Evolutionary conservation across 2,888 invertebrate species (phyloP), one percentile per base, ranked within the genome.

Genomic region (Margaritifera margaritifera): DNA sequence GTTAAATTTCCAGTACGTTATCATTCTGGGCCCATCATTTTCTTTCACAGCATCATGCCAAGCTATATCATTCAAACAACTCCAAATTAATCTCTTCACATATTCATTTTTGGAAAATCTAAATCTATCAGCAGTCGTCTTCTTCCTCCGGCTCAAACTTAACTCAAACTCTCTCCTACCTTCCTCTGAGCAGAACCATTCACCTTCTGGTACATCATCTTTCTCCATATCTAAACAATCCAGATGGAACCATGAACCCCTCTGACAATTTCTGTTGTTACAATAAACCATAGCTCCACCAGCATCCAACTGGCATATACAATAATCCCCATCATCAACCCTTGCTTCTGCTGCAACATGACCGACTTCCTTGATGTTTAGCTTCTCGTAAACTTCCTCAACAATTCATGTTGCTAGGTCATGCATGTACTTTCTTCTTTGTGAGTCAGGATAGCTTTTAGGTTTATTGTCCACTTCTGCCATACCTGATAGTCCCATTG

Each of bases 171-270:
- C n/a, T 4, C 20, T 61, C 31, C n/a, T 59, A 20, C 66, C 67
- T 6, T 62, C 64, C 18, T 59, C 57, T 19, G 42, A 56, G 55
- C 71, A 71, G 55, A 42, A 63, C 55, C 63, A 71, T 20, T 71
- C 67, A 11, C 51, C 67, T n/a, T n/a, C n/a, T 50, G 64, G 64
- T 4, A 67, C 52, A 27, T 67, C 71, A 31, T 66, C 71, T 61
- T 59, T 42, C 18, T 63, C 61, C 27, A 67, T 59, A 25, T 24
- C 63, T 19, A 70, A 19, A 50, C 67, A 71, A 2, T 64, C 64
- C n/a, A 71, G 25, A 50, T 71, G 71, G 25, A 71, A 71, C 71
- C 71, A 71, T 18, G 57, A 50, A n/a, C 57, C 58, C 15, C 61
- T 51, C 22, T 42, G 25, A 56, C 69, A 69, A 52, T 42, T 50